These are phyloP conservation scores for Stigmatopora nigra DNA, from an alignment of 2,113 vertebrate species.

Conservation along the genomic window DNA sequence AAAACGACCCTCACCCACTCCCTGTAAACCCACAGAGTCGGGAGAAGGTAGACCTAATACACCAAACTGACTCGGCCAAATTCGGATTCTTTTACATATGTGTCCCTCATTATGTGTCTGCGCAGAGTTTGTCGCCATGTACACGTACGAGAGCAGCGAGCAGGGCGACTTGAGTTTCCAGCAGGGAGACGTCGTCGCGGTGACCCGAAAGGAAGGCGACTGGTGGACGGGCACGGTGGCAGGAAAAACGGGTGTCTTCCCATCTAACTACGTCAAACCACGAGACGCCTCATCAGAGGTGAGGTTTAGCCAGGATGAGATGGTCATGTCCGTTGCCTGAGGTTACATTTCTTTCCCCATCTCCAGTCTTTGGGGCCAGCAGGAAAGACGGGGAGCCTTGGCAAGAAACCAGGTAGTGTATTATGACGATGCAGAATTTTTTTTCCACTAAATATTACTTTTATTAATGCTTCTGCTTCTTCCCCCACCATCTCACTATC, in stretches of 20 bases:
- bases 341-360: neutral
- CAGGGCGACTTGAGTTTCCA: slow-evolving; percentile 97
- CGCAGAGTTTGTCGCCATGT: slow-evolving; percentile 95
- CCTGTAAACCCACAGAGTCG: slow-evolving; percentile 73
- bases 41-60: slow-evolving; percentile 79
- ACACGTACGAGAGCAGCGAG: slow-evolving; percentile 97
- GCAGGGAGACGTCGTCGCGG: slow-evolving; percentile 92
- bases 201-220: slow-evolving; percentile 96
- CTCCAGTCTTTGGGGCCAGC: slow-evolving; percentile 80
- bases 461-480: neutral
- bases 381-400: slow-evolving; percentile 93
- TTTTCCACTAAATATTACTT: neutral
- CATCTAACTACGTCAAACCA: slow-evolving; percentile 96
- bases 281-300: slow-evolving; percentile 91
- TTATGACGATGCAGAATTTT: neutral
- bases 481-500: slow-evolving; percentile 16
- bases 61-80: neutral
- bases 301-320: neutral
- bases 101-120: neutral
- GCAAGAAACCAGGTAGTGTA: slow-evolving; percentile 92
- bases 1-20: slow-evolving; percentile 86
- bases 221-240: slow-evolving; percentile 94
- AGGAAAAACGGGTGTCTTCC: slow-evolving; percentile 92
- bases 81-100: accelerated
- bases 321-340: neutral